These are phyloP conservation scores for Choristoneura fumiferana DNA, from an alignment of 1,140 invertebrate genomes.

Conservation along the genomic window DNA sequence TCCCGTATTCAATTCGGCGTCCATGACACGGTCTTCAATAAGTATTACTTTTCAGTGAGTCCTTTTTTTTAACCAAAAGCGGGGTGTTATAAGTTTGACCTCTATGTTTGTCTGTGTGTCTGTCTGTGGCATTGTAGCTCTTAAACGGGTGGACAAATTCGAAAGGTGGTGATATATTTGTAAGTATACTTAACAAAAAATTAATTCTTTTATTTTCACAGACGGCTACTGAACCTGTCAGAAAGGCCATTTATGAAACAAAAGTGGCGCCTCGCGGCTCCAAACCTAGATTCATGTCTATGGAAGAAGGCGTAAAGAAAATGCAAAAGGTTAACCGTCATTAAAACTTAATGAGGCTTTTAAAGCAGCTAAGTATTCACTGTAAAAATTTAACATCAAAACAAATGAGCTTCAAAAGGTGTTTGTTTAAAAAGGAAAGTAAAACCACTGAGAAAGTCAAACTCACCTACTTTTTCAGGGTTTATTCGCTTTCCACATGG, in stretches of 20 bases:
- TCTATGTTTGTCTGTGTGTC: too few species aligned
- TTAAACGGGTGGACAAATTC: too few species aligned
- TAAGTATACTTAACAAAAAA: background rate
- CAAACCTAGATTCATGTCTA: conserved; percentile 73
- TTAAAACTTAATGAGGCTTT: too few species aligned
- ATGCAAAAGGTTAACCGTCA: conserved; percentile 69
- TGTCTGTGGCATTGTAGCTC: too few species aligned
- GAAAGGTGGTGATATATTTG: too few species aligned
- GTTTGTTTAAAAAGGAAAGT: too few species aligned
- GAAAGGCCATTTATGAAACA: conserved; percentile 80
- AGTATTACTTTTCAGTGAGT: conserved; percentile 81
- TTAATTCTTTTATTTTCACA: conserved; percentile 42
- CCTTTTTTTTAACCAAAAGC: conserved; percentile 19
- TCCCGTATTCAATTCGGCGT: conserved; percentile 80
- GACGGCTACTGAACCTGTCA: conserved; percentile 80
- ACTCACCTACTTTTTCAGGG: conserved; percentile 41
- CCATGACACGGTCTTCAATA: conserved; percentile 81
- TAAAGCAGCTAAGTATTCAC: background rate
- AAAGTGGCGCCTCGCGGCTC: conserved; percentile 80
- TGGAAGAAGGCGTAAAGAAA: conserved; percentile 80
- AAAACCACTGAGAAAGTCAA: background rate
- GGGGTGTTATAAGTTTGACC: background rate
- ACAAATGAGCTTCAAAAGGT: too few species aligned
- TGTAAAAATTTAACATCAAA: background rate
- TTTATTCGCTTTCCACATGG: conserved; percentile 83